Evolutionary conservation across 2,797 vertebrate genomes (phyloP).

Genomic region (Lepilemur ruficaudatus): DNA sequence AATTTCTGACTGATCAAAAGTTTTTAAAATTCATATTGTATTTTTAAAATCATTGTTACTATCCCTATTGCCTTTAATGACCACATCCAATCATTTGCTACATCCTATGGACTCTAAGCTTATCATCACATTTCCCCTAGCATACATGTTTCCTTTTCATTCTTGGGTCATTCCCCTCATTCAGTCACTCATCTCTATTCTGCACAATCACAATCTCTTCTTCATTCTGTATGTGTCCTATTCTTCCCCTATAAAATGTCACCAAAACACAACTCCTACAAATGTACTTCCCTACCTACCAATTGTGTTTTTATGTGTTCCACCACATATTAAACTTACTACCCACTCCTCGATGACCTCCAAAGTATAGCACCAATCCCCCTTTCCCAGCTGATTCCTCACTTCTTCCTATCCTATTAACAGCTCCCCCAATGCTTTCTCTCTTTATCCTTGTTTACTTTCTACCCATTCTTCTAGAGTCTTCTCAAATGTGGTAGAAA

Average conservation of each 20-base stretch:
- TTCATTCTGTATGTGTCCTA: rapidly evolving
- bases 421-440: neutral
- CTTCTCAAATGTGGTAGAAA: neutral
- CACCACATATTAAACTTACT: neutral
- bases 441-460: neutral
- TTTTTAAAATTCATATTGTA: neutral
- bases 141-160: neutral
- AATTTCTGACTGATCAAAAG: neutral
- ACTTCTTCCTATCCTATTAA: neutral
- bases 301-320: neutral
- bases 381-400: neutral
- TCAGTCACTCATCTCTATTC: neutral
- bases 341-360: neutral
- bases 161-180: neutral
- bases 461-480: neutral
- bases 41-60: neutral
- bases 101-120: no score
- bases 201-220: neutral
- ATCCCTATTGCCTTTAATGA: neutral
- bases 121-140: neutral
- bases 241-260: neutral
- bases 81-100: neutral
- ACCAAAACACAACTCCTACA: neutral
- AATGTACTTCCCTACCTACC: neutral
- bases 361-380: neutral